A percentile compares a stretch with the other conserved stretches of the same genome.
These are phyloP conservation scores for Hypotaenidia okinawae DNA, from an alignment of 2,797 vertebrate species.

Conservation along the genomic window DNA sequence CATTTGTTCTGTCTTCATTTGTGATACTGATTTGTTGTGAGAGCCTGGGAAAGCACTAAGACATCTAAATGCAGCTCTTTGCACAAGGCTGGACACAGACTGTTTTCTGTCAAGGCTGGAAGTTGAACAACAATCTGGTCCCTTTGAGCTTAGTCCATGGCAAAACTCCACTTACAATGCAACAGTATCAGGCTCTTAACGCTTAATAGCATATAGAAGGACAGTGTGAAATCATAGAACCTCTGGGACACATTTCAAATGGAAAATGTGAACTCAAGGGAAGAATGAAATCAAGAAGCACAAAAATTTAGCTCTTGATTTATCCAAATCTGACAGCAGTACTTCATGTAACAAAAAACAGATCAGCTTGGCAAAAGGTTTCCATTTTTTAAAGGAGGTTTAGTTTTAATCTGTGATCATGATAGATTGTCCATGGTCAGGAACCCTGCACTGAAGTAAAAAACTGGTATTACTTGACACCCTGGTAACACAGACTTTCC, in stretches of 20 bases:
- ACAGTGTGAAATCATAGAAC: background rate
- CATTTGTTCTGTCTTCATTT: background rate
- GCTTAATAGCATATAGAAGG: background rate
- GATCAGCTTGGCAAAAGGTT: constrained; percentile 26
- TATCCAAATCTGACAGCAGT: constrained; percentile 13
- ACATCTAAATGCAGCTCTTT: background rate
- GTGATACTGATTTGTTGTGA: background rate
- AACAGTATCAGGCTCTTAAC: background rate
- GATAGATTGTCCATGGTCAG: background rate
- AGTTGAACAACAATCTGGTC: background rate
- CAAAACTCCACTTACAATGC: constrained; percentile 14
- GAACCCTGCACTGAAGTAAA: background rate
- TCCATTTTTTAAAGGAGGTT: background rate
- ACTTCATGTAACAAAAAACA: constrained; percentile 37
- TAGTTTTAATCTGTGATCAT: constrained; percentile 12
- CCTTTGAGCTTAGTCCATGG: background rate
- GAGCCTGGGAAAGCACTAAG: background rate
- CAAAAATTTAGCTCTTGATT: background rate
- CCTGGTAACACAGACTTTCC: background rate
- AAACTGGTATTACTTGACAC: background rate
- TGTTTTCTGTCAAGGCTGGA: constrained; percentile 22
- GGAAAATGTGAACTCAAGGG: constrained; percentile 19
- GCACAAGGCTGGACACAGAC: background rate
- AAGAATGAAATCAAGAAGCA: background rate
- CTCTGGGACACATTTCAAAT: constrained; percentile 29